Conservation (phyloP, 2,888 invertebrate species). For the Phorcus lineatus region DNA sequence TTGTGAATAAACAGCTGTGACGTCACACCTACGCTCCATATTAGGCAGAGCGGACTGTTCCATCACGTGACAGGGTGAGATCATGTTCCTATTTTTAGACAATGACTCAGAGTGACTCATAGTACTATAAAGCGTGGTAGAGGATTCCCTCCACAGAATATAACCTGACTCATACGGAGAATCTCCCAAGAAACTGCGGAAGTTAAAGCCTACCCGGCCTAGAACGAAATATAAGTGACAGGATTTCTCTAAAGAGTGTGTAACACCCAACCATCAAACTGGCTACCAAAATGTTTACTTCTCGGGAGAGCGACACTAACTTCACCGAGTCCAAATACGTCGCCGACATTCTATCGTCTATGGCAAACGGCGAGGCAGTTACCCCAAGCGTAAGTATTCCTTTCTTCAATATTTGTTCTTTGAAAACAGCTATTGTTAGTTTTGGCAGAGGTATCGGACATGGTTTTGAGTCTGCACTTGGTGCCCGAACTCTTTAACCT, state of each 20-base stretch:
- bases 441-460: not conserved
- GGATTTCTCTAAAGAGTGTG: not conserved
- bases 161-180: constrained; percentile 53
- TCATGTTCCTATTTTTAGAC: constrained; percentile 50
- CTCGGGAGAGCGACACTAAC: constrained; percentile 35
- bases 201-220: constrained; percentile 16
- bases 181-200: constrained; percentile 33
- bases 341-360: constrained; percentile 74
- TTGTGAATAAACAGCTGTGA: constrained; percentile 30
- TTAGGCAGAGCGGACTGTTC: constrained; percentile 33
- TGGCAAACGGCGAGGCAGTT: constrained; percentile 69
- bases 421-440: constrained; percentile 6
- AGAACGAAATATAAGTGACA: constrained; percentile 11
- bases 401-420: constrained; percentile 18
- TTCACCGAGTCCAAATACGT: constrained; percentile 71
- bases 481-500: constrained; percentile 17
- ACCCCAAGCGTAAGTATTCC: constrained; percentile 26
- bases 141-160: constrained; percentile 53
- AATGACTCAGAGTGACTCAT: constrained; percentile 56
- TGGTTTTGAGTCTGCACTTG: not conserved
- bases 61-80: constrained; percentile 47
- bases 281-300: constrained; percentile 34
- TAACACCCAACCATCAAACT: constrained; percentile 14
- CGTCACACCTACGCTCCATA: constrained; percentile 39
- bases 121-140: constrained; percentile 43